Conservation (phyloP, 2,797 vertebrate genomes). For the Simalia tracyae region DNA sequence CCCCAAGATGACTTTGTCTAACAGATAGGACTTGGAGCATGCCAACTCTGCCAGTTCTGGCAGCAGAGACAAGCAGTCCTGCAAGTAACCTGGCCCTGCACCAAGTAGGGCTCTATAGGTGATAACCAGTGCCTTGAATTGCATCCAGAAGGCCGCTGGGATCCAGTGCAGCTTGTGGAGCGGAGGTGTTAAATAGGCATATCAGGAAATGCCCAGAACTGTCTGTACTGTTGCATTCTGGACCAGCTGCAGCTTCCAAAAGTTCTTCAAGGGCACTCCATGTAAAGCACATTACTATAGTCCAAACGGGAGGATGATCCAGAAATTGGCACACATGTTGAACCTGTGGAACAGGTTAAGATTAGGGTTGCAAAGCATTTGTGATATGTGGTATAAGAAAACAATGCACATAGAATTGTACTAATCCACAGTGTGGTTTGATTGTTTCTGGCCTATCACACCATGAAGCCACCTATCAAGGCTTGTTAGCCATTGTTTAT, state of each 20-base stretch:
- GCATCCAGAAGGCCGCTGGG: neutral
- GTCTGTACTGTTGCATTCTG: no score
- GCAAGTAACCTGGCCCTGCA: neutral
- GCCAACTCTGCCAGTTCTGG: neutral
- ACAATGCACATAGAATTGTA: neutral
- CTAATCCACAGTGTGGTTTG: neutral
- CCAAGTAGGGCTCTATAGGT: neutral
- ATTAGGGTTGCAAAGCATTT: neutral
- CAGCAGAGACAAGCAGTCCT: neutral
- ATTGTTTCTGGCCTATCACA: neutral
- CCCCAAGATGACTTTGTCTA: neutral
- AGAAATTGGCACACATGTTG: neutral
- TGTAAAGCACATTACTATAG: neutral
- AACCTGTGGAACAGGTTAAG: neutral
- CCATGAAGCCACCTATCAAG: neutral
- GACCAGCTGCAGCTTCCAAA: neutral
- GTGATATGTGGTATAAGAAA: neutral
- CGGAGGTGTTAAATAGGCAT: neutral
- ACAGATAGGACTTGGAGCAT: neutral
- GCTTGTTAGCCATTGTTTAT: neutral
- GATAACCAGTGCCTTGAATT: neutral
- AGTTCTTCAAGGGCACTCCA: neutral
- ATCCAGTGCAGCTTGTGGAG: neutral
- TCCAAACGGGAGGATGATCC: neutral
- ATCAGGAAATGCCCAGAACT: neutral